These are phyloP conservation scores for Neosalanx taihuensis DNA, from an alignment of 2,797 vertebrate species.

Conservation along the genomic window DNA sequence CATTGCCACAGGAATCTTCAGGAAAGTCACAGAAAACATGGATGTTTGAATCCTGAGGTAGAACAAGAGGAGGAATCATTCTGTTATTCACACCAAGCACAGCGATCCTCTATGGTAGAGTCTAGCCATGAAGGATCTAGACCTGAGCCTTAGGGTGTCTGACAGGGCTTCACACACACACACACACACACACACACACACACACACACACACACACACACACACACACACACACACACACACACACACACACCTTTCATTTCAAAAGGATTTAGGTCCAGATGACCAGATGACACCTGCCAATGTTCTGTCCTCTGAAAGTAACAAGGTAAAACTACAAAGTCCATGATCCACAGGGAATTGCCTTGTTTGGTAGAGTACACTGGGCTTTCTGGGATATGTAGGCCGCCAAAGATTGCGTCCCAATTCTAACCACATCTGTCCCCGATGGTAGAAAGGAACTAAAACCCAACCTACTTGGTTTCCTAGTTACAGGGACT, in stretches of 20 bases:
- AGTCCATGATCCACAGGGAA: conserved; percentile 18
- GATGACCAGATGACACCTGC: conserved; percentile 40
- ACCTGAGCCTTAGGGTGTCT: not conserved
- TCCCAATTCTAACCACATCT: conserved; percentile 7
- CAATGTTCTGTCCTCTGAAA: conserved; percentile 29
- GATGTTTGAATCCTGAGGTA: too few species aligned
- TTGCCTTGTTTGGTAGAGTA: conserved; percentile 16
- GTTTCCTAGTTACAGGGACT: not conserved
- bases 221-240: too few species aligned
- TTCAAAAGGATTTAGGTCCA: conserved; percentile 39
- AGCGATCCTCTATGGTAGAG: not conserved
- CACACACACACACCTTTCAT: conserved; percentile 31
- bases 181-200: not conserved
- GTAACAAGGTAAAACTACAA: conserved; percentile 3
- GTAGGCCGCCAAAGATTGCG: conserved; percentile 11
- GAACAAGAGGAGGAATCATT: not conserved
- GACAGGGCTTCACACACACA: not conserved
- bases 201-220: too few species aligned
- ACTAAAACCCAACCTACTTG: not conserved
- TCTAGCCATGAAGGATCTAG: not conserved
- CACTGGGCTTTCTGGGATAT: conserved; percentile 4
- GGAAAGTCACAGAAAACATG: not conserved
- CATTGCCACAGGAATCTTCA: not conserved
- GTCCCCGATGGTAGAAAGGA: conserved; percentile 1
- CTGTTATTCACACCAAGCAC: not conserved